Evolutionary conservation across 2,113 vertebrate genomes (phyloP), one percentile per base, ranked within the genome.

Genomic region (Takifugu flavidus): DNA sequence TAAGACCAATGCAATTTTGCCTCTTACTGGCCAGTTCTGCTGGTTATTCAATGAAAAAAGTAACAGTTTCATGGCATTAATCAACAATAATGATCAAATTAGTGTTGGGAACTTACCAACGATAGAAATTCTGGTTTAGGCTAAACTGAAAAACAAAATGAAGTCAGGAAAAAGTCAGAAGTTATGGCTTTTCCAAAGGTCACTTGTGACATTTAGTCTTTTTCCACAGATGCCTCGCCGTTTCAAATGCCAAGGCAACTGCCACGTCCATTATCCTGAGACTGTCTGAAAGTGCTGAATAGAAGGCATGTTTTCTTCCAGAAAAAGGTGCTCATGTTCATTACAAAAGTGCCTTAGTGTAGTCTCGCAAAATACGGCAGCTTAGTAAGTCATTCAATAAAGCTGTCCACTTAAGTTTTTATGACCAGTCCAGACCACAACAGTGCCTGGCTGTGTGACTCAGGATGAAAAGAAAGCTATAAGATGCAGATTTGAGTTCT

Each of bases 351-450:
- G 14, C 64, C 74, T 70, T 60, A 65, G 74, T 75, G 67, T 60
- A 56, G 49, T 68, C 80, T 79, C 25, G 39, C 74, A 80, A 81
- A 82, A 67, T 68, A 67, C 75, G 67, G 73, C 51, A 25, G 53
- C 67, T 82, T 79, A 81, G 78, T 85, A 86, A 85, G 79, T 87
- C 79, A 83, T 81, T 83, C 77, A 82, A 64, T 87, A 83, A 87
- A 81, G 56, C 67, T 79, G 72, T 79, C 80, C 62, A 58, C 70
- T 87, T 78, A 79, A 82, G 28, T 59, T 82, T 87, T 81, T 80
- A 81, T 62, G 65, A 69, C 59, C 59, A 13, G 63, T 27, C 59
- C 68, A 82, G 65, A 80, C 67, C 59, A 63, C 70, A 65, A 52
- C 56, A 54, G 56, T 12, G 10, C 64, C 56, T 63, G 56, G 49